phyloP scores from a whole-genome alignment of 2,888 invertebrate genomes.

The Pristionchus japonicus region DNA sequence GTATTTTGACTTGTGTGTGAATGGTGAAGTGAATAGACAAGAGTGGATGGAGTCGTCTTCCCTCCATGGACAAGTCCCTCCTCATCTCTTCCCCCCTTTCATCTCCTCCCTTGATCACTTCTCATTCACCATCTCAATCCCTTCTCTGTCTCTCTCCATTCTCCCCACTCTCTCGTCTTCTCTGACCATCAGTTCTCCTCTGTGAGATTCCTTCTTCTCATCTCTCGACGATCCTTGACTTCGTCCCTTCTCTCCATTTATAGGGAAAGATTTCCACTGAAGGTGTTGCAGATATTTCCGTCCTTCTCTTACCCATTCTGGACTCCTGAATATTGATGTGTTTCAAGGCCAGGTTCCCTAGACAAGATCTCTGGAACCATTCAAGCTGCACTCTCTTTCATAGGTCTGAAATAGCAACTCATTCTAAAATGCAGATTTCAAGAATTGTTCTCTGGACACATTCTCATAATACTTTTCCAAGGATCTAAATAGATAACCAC shows the following conservation, averaged over 20 bases:
- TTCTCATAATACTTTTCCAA: too few species aligned
- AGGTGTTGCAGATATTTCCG: background rate
- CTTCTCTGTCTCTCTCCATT: constrained; percentile 31
- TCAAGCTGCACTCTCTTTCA: background rate
- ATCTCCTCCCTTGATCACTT: background rate
- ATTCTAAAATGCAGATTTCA: too few species aligned
- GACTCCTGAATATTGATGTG: background rate
- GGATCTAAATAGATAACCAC: too few species aligned
- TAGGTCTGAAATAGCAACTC: background rate
- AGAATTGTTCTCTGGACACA: too few species aligned
- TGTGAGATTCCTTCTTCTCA: background rate
- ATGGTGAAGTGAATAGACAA: background rate
- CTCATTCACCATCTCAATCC: background rate
- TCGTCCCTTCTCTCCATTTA: background rate
- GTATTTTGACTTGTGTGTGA: constrained; percentile 1
- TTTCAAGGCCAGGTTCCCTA: background rate
- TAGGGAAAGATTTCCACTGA: background rate
- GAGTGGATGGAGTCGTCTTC: background rate
- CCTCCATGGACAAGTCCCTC: background rate
- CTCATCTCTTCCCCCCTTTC: background rate
- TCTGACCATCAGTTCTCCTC: background rate
- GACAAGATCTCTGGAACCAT: background rate
- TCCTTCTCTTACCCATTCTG: background rate
- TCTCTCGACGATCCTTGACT: background rate
- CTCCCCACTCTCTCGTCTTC: constrained; percentile 6